A percentile compares a stretch with the other conserved stretches of the same genome.
These are phyloP conservation scores for Dorcus hopei DNA, from an alignment of 2,888 invertebrate genomes.

Conservation along the genomic window DNA sequence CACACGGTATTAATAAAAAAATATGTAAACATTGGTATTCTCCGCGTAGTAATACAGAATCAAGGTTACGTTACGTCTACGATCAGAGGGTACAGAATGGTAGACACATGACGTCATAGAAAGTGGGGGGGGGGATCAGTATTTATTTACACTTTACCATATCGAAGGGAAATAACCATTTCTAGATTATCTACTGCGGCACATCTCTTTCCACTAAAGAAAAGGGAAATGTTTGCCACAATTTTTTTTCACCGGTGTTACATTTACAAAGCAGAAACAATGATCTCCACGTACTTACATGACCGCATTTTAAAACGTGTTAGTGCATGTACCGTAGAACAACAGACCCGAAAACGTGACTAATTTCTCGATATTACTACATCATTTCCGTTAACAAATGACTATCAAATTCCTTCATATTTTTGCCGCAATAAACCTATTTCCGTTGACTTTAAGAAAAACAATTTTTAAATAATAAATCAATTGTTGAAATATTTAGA, in stretches of 20 bases:
- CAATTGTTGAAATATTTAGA: no score
- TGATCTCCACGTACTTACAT: slow-evolving; percentile 13
- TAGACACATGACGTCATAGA: slow-evolving; percentile 31
- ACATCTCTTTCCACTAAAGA: slow-evolving; percentile 7
- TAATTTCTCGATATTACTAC: not conserved
- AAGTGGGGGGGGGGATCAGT: slow-evolving; percentile 24
- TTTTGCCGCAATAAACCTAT: no score
- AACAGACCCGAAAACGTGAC: slow-evolving; percentile 10
- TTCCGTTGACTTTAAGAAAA: no score
- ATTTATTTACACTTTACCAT: slow-evolving; percentile 36
- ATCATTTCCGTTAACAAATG: no score
- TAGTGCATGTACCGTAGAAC: slow-evolving; percentile 19
- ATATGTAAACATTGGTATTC: slow-evolving; percentile 31
- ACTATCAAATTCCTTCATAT: no score
- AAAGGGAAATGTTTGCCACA: not conserved
- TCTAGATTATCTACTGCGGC: not conserved
- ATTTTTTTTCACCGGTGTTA: not conserved
- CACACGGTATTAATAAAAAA: slow-evolving; percentile 7
- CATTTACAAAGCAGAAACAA: slow-evolving; percentile 12
- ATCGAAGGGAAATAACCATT: slow-evolving; percentile 10
- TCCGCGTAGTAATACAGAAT: slow-evolving; percentile 36
- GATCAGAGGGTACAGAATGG: slow-evolving; percentile 30
- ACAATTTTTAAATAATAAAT: no score
- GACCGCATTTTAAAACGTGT: slow-evolving; percentile 22
- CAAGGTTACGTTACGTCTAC: slow-evolving; percentile 41